phyloP scores from a whole-genome alignment of 2,888 invertebrate species.

The Chloromyia formosa region DNA sequence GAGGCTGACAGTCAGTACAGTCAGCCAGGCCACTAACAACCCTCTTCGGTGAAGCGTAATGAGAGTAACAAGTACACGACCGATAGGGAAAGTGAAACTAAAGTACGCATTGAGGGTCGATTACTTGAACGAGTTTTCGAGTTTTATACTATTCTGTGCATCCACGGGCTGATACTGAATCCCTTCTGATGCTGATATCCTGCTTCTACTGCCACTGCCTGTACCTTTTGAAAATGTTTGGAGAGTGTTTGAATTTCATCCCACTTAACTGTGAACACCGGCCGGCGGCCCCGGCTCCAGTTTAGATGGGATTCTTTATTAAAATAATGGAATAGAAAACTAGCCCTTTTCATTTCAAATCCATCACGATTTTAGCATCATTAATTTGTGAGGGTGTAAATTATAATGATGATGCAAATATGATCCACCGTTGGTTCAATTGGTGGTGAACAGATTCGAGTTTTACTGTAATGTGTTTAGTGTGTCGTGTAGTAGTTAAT shows the following conservation, averaged over 20 bases:
- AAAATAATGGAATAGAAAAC: constrained; percentile 6
- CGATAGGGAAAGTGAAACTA: constrained; percentile 50
- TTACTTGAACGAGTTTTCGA: constrained; percentile 47
- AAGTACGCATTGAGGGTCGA: constrained; percentile 50
- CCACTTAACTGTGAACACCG: constrained; percentile 39
- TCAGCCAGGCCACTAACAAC: not conserved
- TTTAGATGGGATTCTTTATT: constrained; percentile 6
- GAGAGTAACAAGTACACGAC: constrained; percentile 43
- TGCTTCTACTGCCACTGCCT: not conserved
- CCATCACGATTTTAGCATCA: too few species aligned
- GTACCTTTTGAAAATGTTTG: constrained; percentile 46
- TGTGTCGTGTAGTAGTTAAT: too few species aligned
- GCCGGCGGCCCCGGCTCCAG: not conserved
- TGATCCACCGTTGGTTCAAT: too few species aligned
- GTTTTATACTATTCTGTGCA: constrained; percentile 44
- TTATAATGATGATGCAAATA: too few species aligned
- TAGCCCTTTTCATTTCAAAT: not conserved
- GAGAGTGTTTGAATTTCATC: constrained; percentile 46
- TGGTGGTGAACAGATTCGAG: too few species aligned
- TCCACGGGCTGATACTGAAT: too few species aligned
- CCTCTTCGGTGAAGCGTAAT: constrained; percentile 14
- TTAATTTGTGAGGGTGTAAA: too few species aligned
- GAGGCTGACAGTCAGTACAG: not conserved
- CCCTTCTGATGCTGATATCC: too few species aligned
- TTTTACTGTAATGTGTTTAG: too few species aligned